Evolutionary conservation across 2,888 invertebrate genomes (phyloP), one percentile per base, ranked within the genome.

Genomic region (Diarsia brunnea): DNA sequence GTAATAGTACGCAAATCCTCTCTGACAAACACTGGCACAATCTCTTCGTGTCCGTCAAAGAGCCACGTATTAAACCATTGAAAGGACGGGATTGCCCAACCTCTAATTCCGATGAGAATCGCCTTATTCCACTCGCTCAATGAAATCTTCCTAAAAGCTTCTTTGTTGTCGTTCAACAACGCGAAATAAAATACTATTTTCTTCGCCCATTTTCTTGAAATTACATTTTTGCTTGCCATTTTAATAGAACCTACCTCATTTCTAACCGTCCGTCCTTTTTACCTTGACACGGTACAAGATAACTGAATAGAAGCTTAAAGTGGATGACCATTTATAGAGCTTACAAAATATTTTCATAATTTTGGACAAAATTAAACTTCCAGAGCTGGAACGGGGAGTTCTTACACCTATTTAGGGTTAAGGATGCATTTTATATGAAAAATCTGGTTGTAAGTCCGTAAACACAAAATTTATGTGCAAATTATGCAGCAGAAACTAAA

Each of bases 1-100:
- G 89, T 89, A 91, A 91, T 90, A 89, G 89, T 89, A 91, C 89
- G 89, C 91, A 92, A 94, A 93, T 92, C 91, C 88, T 82, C 86
- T 85, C 80, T 84, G 89, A 91, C 91, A 93, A 92, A 92, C 89
- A 90, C 88, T 86, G 84, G 87, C 86, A 88, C 87, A 90, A 92
- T 91, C 92, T 92, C 91, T 91, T 86, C 88, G 86, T 90, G 91
- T 90, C 91, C 90, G 87, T 92, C 92, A 94, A 94, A 93, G 92
- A 89, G 84, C 88, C 88, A 90, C 88, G 88, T 89, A 89, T 90
- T 91, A 90, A 87, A 90, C 89, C 89, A 90, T 89, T 92, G 90
- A 91, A 93, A 92, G 90, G 90, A 87, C 90, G 86, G 90, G 87
- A 92, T 92, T 90, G 91, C 89, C 89, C 92, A 91, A 82, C 79